Evolutionary conservation across 2,888 invertebrate genomes (phyloP).

Genomic region (Drosophila anceps): DNA sequence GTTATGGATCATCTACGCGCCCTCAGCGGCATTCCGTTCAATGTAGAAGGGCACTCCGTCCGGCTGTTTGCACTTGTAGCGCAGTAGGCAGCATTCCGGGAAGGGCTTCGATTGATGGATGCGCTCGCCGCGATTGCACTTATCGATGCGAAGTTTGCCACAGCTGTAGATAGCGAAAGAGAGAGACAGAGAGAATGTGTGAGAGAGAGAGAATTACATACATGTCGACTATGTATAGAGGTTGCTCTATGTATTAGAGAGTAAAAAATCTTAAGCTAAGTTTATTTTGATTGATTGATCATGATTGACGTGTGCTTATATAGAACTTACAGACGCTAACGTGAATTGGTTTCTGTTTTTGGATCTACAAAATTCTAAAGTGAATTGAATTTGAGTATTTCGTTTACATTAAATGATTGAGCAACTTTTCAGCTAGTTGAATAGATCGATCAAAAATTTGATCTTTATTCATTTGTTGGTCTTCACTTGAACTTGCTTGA

Average conservation of each 20-base stretch:
- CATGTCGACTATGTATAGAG: not conserved
- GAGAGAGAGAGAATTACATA: not conserved
- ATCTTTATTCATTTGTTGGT: not conserved
- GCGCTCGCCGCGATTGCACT: conserved; percentile 83
- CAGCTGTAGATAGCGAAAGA: conserved; percentile 61
- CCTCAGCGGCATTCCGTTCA: conserved; percentile 66
- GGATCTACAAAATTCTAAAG: no score
- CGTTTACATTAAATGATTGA: no score
- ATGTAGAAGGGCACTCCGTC: conserved; percentile 79
- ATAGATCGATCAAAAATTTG: not conserved
- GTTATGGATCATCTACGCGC: conserved; percentile 24
- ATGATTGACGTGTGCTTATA: no score
- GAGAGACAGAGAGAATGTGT: not conserved
- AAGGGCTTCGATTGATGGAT: conserved; percentile 76
- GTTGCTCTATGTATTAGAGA: no score
- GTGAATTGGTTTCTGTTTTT: no score
- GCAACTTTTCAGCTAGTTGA: not conserved
- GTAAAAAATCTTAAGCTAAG: no score
- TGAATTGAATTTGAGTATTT: no score
- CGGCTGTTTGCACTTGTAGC: conserved; percentile 81
- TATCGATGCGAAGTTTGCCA: conserved; percentile 78
- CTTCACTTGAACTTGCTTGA: not conserved
- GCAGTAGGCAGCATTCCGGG: conserved; percentile 82
- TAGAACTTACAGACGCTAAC: no score
- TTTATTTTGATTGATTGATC: no score